Base-by-base conservation (phyloP, 35 echinoderm and acorn worm species). In the Strongylocentrotus purpuratus region DNA sequence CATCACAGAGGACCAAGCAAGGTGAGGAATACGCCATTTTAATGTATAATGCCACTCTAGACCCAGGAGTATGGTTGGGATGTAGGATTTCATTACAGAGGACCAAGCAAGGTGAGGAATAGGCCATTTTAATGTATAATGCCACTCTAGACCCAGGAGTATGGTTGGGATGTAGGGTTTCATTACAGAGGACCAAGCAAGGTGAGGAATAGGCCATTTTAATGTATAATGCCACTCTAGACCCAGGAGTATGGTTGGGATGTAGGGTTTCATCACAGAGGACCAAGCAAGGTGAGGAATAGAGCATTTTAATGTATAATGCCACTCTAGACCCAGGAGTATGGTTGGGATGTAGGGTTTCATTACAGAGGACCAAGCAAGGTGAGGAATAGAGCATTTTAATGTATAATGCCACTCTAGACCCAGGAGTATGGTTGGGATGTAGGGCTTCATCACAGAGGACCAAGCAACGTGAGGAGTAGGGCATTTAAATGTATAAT, bases 1-100 rank as follows among this genome's bases (percentile, higher is more conserved):
- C 8, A 99, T 99, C 65, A 94, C 96, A 46, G 98, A 99, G 47
- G 98, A 97, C 61, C 97, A 99, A 86, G 98, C 97, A 33, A 97
- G 96, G 98, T 99, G 93, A 86, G 8, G 32, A 31, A 31, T 9
- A 86, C 7, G 20, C 9, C 50, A 13, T 55, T 55, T 1, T 55
- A 3, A 55, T 55, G 50, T 15, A 41, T 41, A 55, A 14, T 55
- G 50, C 10, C 50, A 55, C 50, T 55, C 50, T 55, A 55, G 50
- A 13, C 7, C n/a, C 50, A 55, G 50, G 50, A 15, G 10, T 55
- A 13, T 55, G 50, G 15, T 55, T 2, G 3, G 35, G 35, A 3
- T 41, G 0, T 41, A 85, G 45, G 98, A 95, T 46, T 92, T 97
- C 8, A 99, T 99, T 46, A 94, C 96, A 46, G 97, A 99, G 47